phyloP scores from a whole-genome alignment of 2,888 invertebrate species.

The Hololepta plana region DNA sequence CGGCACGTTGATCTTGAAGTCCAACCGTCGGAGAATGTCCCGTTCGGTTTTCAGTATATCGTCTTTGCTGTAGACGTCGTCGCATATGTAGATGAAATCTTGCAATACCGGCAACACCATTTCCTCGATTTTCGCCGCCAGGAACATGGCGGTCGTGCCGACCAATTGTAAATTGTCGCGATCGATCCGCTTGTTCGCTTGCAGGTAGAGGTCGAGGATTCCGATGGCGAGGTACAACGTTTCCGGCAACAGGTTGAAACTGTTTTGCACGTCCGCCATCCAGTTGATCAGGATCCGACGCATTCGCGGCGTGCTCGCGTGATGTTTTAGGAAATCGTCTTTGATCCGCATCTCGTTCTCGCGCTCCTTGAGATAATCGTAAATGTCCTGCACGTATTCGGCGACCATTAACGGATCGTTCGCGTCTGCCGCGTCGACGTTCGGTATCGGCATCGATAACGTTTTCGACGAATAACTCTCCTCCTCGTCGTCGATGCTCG shows the following conservation, averaged over 20 bases:
- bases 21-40: conserved; percentile 53
- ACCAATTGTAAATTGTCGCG: conserved; percentile 54
- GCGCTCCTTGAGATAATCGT: conserved; percentile 56
- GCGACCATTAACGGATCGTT: conserved; percentile 63
- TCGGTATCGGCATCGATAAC: no score
- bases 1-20: conserved; percentile 72
- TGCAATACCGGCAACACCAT: conserved; percentile 60
- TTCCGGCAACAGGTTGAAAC: conserved; percentile 72
- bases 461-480: no score
- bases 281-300: conserved; percentile 80
- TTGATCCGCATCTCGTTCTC: conserved; percentile 52
- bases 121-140: conserved; percentile 92
- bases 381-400: conserved; percentile 81
- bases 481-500: no score
- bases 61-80: conserved; percentile 60
- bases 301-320: conserved; percentile 68
- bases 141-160: conserved; percentile 74
- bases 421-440: conserved; percentile 10
- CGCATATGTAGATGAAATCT: conserved; percentile 85
- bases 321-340: conserved; percentile 38
- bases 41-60: conserved; percentile 74
- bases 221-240: conserved; percentile 79
- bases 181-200: conserved; percentile 33
- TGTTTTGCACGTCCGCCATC: conserved; percentile 80
- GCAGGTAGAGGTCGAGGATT: conserved; percentile 78